Evolutionary conservation across 2,113 vertebrate species (phyloP).

Genomic region (Halcyon malimbica): DNA sequence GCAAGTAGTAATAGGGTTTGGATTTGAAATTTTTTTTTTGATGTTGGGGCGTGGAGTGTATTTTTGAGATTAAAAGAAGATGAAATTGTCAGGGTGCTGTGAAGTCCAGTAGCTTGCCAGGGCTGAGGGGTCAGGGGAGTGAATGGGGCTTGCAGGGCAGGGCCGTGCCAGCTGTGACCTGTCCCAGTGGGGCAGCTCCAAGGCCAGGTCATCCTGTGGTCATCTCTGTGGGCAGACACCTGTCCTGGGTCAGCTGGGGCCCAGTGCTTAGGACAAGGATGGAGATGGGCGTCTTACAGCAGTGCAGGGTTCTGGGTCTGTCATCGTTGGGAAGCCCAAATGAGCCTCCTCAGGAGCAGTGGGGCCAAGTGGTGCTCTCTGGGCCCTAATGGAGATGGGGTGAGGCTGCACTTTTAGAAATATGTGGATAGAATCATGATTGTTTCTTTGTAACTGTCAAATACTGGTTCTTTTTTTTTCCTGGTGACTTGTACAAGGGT

Average conservation of each 20-base stretch:
- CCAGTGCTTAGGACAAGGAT: accelerated
- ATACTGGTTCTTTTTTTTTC: background rate
- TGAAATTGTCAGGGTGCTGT: background rate
- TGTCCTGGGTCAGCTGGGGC: background rate
- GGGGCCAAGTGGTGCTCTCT: too few relatives aligned
- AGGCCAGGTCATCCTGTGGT: background rate
- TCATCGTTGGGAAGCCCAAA: background rate
- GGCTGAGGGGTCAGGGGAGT: background rate
- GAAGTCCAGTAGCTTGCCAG: background rate
- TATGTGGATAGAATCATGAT: background rate
- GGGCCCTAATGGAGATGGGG: background rate
- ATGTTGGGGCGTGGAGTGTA: background rate
- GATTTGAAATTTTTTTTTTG: background rate
- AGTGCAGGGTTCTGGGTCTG: background rate
- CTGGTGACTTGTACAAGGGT: background rate
- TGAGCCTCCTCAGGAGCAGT: background rate
- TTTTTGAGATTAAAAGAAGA: background rate
- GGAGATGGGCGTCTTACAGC: background rate
- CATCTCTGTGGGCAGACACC: too few relatives aligned
- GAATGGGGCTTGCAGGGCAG: background rate
- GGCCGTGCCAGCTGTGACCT: background rate
- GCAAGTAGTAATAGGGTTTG: background rate
- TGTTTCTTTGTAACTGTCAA: background rate
- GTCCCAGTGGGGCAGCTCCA: too few relatives aligned
- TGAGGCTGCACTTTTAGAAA: background rate